Evolutionary conservation across 2,888 invertebrate genomes (phyloP).

Genomic region (Lycophotia porphyrea): DNA sequence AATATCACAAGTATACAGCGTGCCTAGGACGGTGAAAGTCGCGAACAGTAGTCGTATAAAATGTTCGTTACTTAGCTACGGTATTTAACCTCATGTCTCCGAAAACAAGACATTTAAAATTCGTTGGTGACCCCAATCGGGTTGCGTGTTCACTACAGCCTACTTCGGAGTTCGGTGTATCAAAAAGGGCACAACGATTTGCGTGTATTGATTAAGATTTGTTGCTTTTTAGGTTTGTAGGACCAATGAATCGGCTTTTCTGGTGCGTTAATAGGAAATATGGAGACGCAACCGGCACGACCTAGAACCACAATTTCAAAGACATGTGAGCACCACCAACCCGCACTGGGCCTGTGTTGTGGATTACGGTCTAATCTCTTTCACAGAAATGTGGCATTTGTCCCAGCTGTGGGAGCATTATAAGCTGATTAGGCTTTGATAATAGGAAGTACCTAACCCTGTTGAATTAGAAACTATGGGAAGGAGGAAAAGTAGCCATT

Average conservation of each 20-base stretch:
- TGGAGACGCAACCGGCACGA: neutral
- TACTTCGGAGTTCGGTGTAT: conserved; percentile 34
- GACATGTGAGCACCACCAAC: neutral
- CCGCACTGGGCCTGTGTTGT: no score
- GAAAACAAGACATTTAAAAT: conserved; percentile 50
- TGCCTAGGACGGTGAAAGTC: conserved; percentile 26
- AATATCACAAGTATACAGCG: neutral
- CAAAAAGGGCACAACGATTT: conserved; percentile 39
- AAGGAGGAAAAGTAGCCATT: neutral
- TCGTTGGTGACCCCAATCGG: conserved; percentile 41
- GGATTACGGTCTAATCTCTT: no score
- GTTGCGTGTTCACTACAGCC: conserved; percentile 49
- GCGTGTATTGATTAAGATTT: conserved; percentile 25
- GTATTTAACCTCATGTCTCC: conserved; percentile 30
- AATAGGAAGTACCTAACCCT: neutral
- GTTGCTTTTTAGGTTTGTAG: conserved; percentile 14
- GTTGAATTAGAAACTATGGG: neutral
- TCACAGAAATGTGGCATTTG: neutral
- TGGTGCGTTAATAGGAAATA: neutral
- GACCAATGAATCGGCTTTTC: neutral
- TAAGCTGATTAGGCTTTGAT: neutral
- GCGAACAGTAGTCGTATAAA: conserved; percentile 12
- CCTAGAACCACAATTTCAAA: neutral
- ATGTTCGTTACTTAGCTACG: conserved; percentile 41
- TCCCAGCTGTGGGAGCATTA: neutral